Percentiles rank a stretch among this genome's conserved stretches.
phyloP scores from a whole-genome alignment of 2,797 vertebrate species.

The Liasis olivaceus region DNA sequence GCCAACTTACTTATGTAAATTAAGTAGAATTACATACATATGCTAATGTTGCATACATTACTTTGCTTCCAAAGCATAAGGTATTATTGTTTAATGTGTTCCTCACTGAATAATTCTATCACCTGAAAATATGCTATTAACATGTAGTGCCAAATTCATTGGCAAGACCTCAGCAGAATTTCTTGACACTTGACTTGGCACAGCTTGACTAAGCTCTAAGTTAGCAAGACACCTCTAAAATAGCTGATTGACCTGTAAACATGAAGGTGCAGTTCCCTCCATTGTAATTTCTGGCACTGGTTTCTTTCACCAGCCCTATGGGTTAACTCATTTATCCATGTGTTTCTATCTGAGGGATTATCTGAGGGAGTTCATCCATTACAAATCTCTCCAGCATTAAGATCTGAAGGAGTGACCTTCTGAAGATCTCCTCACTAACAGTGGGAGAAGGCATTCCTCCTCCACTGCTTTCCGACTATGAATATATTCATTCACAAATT shows the following conservation, averaged over 20 bases:
- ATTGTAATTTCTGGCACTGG: neutral
- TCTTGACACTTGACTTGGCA: neutral
- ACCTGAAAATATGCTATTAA: neutral
- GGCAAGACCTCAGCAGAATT: neutral
- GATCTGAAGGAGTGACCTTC: neutral
- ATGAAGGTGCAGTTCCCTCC: neutral
- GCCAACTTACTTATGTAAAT: conserved; percentile 1
- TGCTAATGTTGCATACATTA: neutral
- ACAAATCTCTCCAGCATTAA: neutral
- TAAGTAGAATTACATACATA: neutral
- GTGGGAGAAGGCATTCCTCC: neutral
- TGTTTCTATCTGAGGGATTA: neutral
- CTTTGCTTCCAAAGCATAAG: neutral
- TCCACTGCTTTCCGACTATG: neutral
- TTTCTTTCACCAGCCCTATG: neutral
- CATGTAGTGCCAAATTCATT: neutral
- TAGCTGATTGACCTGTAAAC: neutral
- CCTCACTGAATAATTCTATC: neutral
- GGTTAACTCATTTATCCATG: neutral
- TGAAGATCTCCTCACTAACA: neutral
- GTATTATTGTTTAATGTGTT: conserved; percentile 1
- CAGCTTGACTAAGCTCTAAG: neutral
- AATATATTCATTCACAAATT: neutral
- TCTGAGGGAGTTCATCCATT: neutral
- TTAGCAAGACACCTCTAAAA: neutral